Base-by-base conservation (phyloP, 1,140 invertebrate genomes). In the Trichogramma pretiosum region DNA sequence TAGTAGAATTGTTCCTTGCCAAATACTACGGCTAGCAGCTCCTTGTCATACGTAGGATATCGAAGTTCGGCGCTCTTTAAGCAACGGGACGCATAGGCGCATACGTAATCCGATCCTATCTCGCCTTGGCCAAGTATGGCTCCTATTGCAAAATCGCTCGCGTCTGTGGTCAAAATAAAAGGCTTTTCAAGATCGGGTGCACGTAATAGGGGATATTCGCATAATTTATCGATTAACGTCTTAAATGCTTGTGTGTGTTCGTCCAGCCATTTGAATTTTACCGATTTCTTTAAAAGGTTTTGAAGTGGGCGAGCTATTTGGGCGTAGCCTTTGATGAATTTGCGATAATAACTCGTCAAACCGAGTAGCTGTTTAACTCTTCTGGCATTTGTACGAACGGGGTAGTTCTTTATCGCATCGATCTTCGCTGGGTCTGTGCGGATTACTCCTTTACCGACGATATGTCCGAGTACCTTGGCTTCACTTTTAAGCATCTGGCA, bases 231-330 rank as follows among this genome's bases (percentile, higher is more conserved):
- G 11, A 5, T 5, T 11, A 28, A 11, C 5, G 24, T 28, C 5
- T 56, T 33, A 42, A 58, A 58, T 24, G 48, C 43, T 16, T 26
- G 14, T 24, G 54, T 13, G 33, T 46, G 50, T 24, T 46, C 36
- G 13, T 24, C 19, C 28, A 28, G 47, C 54, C 56, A 58, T 17
- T 21, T 13, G 41, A 50, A 56, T 28, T 28, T 21, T 11, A 34
- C 30, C 16, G 45, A 44, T 33, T 56, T 54, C 34, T 36, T 43
- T 40, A 54, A 39, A 24, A 58, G 17, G 16, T 30, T 16, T 13
- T 14, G 30, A 8, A 34, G 16, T n/a, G 33, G 33, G 5, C 16
- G 9, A 16, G 33, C 33, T 11, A 34, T 16, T n/a, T 14, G 42
- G 3, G 37, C 52, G 47, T 7, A 28, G 5, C 5, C 5, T 11